Evolutionary conservation across 2,888 invertebrate genomes (phyloP), one percentile per base, ranked within the genome.

Genomic region (Cephalotes varians): DNA sequence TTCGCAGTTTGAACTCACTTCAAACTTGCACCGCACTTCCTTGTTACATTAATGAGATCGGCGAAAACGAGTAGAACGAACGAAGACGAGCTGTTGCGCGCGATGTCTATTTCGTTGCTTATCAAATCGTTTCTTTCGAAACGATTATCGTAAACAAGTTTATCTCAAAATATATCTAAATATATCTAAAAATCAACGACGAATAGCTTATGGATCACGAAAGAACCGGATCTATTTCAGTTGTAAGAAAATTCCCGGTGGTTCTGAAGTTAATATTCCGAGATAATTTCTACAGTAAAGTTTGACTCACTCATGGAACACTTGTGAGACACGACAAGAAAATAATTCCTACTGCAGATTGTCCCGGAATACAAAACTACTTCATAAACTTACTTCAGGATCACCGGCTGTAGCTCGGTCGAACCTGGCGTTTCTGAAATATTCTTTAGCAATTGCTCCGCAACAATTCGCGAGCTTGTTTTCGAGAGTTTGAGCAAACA

Each of bases 11-110:
- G 12, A 76, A 49, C 9, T 37, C 64, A 49, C 64, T 76, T 64
- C 49, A 62, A 74, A 76, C 34, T 64, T 15, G 25, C 18, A 64
- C 25, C 25, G 25, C 37, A 64, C 12, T 76, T 76, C 12, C 74
- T 10, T n/a, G n/a, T 49, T 49, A 25, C 47, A 12, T 51, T 64
- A 64, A 76, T 64, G n/a, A 51, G n/a, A 64, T 76, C 15, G 7
- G 18, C 7, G 12, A 34, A 64, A 18, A 37, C 37, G 25, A 51
- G 18, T 58, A 3, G 5, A 40, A n/a, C n/a, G 10, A 65, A 10
- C 34, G 10, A 10, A 54, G 7, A 40, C 25, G 18, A 37, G 21
- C 4, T 3, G 2, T 37, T 64, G 49, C 64, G 54, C 34, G 10
- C 47, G 15, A 64, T 4, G 34, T 21, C 34, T 10, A 18, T 64